Evolutionary conservation across 2,113 vertebrate genomes (phyloP).

Genomic region (Rattus norvegicus): DNA sequence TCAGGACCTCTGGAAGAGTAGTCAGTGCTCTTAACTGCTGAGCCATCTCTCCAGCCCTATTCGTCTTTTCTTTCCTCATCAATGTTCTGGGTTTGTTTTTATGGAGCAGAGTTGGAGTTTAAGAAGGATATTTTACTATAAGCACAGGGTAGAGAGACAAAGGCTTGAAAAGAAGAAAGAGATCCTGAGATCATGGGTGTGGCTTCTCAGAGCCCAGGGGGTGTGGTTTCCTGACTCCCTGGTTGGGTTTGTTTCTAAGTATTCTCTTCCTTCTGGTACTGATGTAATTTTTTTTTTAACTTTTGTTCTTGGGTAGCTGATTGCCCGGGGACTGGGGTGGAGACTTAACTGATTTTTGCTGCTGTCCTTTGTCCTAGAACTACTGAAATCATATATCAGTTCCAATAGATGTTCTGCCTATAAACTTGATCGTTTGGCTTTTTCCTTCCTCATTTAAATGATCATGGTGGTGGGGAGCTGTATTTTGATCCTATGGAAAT

Average conservation of each 20-base stretch:
- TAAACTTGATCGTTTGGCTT: not conserved
- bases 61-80: not conserved
- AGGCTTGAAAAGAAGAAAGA: not conserved
- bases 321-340: not conserved
- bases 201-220: not conserved
- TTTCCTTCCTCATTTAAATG: not conserved
- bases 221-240: not conserved
- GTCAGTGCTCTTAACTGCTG: too few relatives aligned
- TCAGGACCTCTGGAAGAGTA: too few relatives aligned
- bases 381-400: not conserved
- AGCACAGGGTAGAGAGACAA: not conserved
- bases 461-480: conserved; percentile 75
- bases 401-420: not conserved
- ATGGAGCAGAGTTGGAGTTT: too few relatives aligned
- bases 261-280: not conserved
- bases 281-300: not conserved
- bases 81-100: not conserved
- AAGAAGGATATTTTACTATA: not conserved
- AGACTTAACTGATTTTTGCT: not conserved
- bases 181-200: not conserved
- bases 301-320: not conserved
- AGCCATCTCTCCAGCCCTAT: too few relatives aligned
- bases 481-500: conserved; percentile 85
- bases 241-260: not conserved
- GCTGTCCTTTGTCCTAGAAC: not conserved